A percentile compares a stretch with the other conserved stretches of the same genome.
phyloP scores from a whole-genome alignment of 2,113 vertebrate genomes.

The Gobius niger region DNA sequence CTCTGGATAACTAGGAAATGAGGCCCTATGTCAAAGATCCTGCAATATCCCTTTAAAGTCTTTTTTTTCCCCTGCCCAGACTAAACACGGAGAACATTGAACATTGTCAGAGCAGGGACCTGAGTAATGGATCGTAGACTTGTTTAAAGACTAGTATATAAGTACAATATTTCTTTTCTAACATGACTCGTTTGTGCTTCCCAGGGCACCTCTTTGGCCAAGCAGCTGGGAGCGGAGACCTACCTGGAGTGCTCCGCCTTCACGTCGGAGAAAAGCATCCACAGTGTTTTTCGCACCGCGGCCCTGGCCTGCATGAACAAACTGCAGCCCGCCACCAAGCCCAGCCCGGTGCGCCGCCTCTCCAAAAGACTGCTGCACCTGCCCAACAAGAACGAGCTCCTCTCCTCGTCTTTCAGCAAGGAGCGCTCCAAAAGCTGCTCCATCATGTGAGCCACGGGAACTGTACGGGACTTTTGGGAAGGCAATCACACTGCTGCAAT shows the following conservation, averaged over 20 bases:
- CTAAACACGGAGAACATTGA: too few species aligned
- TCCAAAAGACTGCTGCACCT: constrained; percentile 91
- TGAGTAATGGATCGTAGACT: too few species aligned
- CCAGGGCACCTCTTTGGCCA: constrained; percentile 85
- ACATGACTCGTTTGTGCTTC: background rate
- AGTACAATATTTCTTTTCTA: background rate
- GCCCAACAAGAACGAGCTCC: constrained; percentile 86
- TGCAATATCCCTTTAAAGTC: too few species aligned
- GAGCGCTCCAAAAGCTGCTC: constrained; percentile 92
- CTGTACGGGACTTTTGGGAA: constrained; percentile 19
- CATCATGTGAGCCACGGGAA: constrained; percentile 83
- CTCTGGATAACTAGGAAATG: too few species aligned
- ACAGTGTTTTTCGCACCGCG: constrained; percentile 88
- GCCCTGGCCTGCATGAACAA: constrained; percentile 85
- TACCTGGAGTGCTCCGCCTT: constrained; percentile 95
- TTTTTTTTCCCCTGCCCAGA: too few species aligned
- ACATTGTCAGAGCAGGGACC: too few species aligned
- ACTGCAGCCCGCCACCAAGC: constrained; percentile 71
- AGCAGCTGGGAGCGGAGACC: constrained; percentile 87
- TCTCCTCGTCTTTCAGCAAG: constrained; percentile 90
- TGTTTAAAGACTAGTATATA: too few species aligned
- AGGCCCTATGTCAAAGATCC: too few species aligned
- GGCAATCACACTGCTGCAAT: constrained; percentile 11
- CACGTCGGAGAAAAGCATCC: constrained; percentile 93
- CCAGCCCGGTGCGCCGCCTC: constrained; percentile 84